Base-by-base conservation (phyloP, 1,140 invertebrate genomes). In the Drosophila equinoxialis region DNA sequence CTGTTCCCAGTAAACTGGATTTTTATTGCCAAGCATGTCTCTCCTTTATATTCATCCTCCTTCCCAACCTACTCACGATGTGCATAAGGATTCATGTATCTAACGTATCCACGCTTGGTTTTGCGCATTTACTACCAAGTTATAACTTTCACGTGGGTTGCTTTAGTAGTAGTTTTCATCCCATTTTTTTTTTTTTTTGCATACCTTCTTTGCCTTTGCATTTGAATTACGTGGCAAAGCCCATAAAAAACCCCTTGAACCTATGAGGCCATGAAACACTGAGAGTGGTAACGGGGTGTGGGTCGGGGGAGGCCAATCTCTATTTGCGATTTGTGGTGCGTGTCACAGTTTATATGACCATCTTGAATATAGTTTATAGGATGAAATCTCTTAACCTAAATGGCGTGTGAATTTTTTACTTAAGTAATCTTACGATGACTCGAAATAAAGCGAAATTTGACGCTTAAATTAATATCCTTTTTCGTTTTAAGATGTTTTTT, bases 91-190 rank as follows among this genome's bases (percentile, higher is more conserved):
- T 68, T 78, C 79, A 66, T 76, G 69, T 64, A 74, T 64, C 65
- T 69, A 68, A 68, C 78, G 66, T 77, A 79, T 79, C 71, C 66
- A 76, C 76, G 83, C 76, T 87, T 55, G 64, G 79, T 79, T 86
- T 82, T 82, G 39, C 66, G 63, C 82, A 76, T 85, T 85, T 82
- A 82, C 77, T 79, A 71, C 62, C 79, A 82, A 79, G 82, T 87
- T 75, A 76, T 87, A 87, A 79, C 83, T 87, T 86, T 77, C 76
- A 76, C 79, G 83, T 77, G 79, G 82, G 75, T 86, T 86, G 79
- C 61, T 86, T 86, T 72, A 85, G 63, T 69, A 78, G 81, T 85
- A 11, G 10, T 39, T 39, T 39, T 39, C n/a, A 86, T 66, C 1
- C 4, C 13, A 26, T 26, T 3, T 39, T 39, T n/a, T 39, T 17